Evolutionary conservation across 2,113 vertebrate genomes (phyloP).

Genomic region (Nesogale talazaci): DNA sequence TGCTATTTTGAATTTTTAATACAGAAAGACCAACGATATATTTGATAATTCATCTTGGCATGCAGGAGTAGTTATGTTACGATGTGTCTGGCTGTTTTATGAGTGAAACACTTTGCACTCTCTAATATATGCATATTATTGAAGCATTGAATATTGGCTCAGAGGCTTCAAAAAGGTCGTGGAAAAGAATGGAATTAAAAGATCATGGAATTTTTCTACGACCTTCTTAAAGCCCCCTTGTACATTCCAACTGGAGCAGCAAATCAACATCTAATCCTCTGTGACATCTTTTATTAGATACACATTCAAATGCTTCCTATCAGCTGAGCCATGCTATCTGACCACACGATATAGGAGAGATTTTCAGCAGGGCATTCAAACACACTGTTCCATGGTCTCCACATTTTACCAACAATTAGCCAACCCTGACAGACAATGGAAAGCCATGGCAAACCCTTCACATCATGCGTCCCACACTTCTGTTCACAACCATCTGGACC

Average conservation of each 20-base stretch:
- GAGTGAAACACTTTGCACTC: background rate
- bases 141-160: background rate
- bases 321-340: background rate
- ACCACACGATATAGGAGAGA: background rate
- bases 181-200: no score
- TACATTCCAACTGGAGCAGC: background rate
- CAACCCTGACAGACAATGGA: background rate
- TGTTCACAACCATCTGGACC: background rate
- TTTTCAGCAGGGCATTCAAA: slow-evolving; percentile 3
- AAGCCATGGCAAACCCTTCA: background rate
- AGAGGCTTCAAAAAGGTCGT: no score
- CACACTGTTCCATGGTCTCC: background rate
- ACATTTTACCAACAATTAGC: slow-evolving; percentile 20
- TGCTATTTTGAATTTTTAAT: background rate
- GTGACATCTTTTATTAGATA: background rate
- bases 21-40: background rate
- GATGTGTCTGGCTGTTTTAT: background rate
- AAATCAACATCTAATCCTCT: background rate
- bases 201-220: no score
- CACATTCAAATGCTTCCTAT: background rate
- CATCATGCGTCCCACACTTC: background rate
- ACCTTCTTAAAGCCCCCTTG: no score
- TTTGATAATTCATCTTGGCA: background rate
- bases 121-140: background rate
- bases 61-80: background rate